Conservation (phyloP, 2,113 vertebrate species). For the Marmota flaviventris region DNA sequence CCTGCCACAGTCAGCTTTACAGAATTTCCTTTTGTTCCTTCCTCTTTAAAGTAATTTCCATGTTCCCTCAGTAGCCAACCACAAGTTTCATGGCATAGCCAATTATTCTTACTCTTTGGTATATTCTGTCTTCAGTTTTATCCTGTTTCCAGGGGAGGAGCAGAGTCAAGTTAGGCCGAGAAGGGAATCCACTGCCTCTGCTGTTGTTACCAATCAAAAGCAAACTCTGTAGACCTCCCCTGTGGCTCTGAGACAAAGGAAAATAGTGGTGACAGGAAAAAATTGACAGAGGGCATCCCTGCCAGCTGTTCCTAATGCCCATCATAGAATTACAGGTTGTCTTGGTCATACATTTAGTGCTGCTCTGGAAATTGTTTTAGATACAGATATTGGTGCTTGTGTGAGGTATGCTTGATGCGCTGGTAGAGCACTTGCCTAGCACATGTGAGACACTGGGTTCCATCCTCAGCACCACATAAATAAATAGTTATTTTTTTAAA, state of each 20-base stretch:
- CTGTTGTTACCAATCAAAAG: conserved; percentile 80
- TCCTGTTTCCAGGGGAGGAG: conserved; percentile 70
- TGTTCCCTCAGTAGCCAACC: conserved; percentile 68
- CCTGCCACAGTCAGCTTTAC: conserved; percentile 62
- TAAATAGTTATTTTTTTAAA: no score
- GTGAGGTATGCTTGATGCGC: neutral
- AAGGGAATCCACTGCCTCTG: conserved; percentile 71
- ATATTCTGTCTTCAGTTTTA: conserved; percentile 42
- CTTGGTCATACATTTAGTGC: neutral
- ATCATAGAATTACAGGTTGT: neutral
- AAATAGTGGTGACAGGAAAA: conserved; percentile 50
- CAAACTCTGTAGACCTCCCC: conserved; percentile 55
- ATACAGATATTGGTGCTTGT: neutral
- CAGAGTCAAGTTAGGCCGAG: conserved; percentile 65
- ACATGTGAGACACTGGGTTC: no score
- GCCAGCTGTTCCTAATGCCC: neutral
- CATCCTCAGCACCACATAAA: no score
- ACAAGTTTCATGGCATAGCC: conserved; percentile 37
- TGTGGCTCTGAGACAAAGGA: conserved; percentile 54
- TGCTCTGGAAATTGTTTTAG: neutral
- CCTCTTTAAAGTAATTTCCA: conserved; percentile 43
- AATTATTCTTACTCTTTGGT: conserved; percentile 60
- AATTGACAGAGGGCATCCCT: neutral
- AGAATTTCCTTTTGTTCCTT: conserved; percentile 44
- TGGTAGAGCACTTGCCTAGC: no score